These are phyloP conservation scores for Ceratosolen fusciceps DNA, from an alignment of 1,140 invertebrate genomes.

Conservation along the genomic window DNA sequence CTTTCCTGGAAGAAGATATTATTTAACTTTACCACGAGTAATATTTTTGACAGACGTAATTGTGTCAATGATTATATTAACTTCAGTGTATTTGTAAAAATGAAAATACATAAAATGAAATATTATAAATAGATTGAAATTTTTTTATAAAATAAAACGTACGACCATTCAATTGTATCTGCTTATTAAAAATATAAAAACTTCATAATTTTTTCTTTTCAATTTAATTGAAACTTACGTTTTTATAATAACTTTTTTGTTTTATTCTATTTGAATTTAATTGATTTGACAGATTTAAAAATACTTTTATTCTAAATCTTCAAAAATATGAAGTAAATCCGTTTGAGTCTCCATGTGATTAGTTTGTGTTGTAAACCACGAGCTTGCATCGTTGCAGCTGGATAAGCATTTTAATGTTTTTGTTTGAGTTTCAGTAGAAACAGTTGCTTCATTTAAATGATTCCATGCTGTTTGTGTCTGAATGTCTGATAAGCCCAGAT, in stretches of 20 bases:
- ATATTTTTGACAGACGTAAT: constrained; percentile 33
- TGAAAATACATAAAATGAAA: not conserved
- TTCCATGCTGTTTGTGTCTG: constrained; percentile 76
- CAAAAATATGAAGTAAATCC: constrained; percentile 66
- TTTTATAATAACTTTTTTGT: constrained; percentile 5
- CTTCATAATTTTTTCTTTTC: constrained; percentile 9
- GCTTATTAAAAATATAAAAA: constrained; percentile 38
- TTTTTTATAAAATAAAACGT: constrained; percentile 44
- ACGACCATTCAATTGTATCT: constrained; percentile 36
- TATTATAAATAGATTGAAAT: constrained; percentile 32
- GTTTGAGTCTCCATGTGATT: constrained; percentile 71
- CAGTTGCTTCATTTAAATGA: constrained; percentile 62
- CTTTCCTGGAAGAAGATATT: constrained; percentile 27
- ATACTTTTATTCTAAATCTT: constrained; percentile 59
- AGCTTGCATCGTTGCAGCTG: constrained; percentile 57
- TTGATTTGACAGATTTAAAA: constrained; percentile 24
- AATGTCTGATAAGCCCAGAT: constrained; percentile 73
- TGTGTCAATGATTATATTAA: constrained; percentile 36
- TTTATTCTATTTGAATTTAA: not conserved
- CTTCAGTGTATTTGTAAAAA: not conserved
- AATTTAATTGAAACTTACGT: constrained; percentile 11
- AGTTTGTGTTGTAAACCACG: constrained; percentile 62
- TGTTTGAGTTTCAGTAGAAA: constrained; percentile 70
- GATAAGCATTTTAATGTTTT: constrained; percentile 57
- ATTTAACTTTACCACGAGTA: constrained; percentile 26